Evolutionary conservation across 2,888 invertebrate species (phyloP).

Genomic region (Neoaliturus tenellus): DNA sequence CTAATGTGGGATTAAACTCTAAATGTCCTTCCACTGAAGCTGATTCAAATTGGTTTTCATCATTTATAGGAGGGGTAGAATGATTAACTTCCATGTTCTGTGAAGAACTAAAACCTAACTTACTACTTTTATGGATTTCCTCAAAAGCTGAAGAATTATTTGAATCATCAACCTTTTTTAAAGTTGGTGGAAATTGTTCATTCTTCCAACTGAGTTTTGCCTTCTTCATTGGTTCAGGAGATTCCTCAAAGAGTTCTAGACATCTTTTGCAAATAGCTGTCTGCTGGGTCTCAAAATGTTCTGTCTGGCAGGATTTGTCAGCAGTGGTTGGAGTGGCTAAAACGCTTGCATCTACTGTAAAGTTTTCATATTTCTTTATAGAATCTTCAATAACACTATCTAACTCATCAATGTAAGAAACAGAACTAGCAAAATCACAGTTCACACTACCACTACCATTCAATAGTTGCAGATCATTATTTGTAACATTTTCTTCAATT

Average conservation of each 20-base stretch:
- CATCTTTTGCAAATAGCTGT: neutral
- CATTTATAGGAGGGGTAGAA: neutral
- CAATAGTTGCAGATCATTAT: neutral
- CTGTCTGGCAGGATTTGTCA: conserved; percentile 28
- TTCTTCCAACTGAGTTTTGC: neutral
- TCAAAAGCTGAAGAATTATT: neutral
- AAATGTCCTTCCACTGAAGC: neutral
- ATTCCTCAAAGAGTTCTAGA: neutral
- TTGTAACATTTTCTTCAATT: neutral
- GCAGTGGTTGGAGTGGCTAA: neutral
- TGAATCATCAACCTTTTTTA: no score
- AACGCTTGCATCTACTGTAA: neutral
- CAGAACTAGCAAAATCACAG: neutral
- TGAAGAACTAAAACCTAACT: neutral
- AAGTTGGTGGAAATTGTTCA: no score
- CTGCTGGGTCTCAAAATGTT: neutral
- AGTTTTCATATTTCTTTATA: conserved; percentile 7
- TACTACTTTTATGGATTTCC: neutral
- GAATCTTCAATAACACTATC: conserved; percentile 5
- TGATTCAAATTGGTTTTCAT: neutral
- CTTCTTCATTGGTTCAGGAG: neutral
- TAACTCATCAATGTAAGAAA: neutral
- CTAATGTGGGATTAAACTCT: neutral
- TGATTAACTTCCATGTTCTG: neutral
- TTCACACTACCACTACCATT: neutral